Percentiles rank a stretch among this genome's conserved stretches.
Evolutionary conservation across 2,888 invertebrate genomes (phyloP).

Genomic region (Melieria omissa): DNA sequence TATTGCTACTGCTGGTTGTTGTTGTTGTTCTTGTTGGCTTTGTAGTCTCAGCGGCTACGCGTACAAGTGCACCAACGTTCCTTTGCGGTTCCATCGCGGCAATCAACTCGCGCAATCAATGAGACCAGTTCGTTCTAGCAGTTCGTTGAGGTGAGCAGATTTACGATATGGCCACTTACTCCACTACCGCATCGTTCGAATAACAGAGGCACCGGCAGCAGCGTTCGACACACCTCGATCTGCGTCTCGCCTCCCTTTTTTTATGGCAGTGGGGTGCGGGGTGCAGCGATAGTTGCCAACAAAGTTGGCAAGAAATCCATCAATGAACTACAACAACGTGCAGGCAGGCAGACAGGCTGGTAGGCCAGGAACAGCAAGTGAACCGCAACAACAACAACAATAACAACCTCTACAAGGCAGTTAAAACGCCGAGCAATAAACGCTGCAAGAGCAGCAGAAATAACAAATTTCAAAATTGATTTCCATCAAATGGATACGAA

Average conservation of each 20-base stretch:
- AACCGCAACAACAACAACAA: not conserved
- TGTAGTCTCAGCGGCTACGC: too few relatives aligned
- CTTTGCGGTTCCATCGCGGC: constrained; percentile 8
- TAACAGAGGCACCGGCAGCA: not conserved
- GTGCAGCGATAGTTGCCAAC: not conserved
- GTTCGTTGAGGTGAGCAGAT: constrained; percentile 10
- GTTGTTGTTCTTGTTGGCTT: too few relatives aligned
- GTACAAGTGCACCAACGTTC: too few relatives aligned
- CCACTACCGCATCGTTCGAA: not conserved
- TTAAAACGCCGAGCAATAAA: constrained; percentile 33
- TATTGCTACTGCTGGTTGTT: too few relatives aligned
- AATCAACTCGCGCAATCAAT: constrained; percentile 44
- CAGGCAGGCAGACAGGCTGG: not conserved
- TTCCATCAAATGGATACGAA: constrained; percentile 25
- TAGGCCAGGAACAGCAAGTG: not conserved
- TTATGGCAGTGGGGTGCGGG: not conserved
- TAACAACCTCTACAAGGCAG: not conserved
- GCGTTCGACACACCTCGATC: constrained; percentile 16
- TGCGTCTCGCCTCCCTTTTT: constrained; percentile 17
- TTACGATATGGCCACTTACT: constrained; percentile 22
- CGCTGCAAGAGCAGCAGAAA: constrained; percentile 19
- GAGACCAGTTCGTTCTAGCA: constrained; percentile 39
- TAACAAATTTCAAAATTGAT: constrained; percentile 33
- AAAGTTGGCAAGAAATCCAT: constrained; percentile 26
- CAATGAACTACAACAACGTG: constrained; percentile 22